Conservation (phyloP, 1,140 invertebrate species). For the Hycleus cichorii region DNA sequence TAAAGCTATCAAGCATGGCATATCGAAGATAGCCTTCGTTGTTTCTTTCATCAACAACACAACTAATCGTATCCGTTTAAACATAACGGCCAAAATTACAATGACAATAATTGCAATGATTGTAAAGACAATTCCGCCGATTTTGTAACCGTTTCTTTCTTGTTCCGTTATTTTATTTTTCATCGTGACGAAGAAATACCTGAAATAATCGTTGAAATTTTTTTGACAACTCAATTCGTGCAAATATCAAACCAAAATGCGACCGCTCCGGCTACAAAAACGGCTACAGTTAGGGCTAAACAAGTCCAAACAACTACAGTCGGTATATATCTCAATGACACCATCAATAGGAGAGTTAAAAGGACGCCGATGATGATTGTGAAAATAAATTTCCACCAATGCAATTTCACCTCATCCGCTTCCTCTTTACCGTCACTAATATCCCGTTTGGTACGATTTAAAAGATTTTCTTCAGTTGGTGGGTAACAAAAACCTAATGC, state of each 20-base stretch:
- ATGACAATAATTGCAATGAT: neutral
- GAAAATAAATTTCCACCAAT: neutral
- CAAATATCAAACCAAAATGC: neutral
- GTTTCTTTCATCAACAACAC: slow-evolving; percentile 13
- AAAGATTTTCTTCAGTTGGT: neutral
- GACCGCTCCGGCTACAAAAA: neutral
- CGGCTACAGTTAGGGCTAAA: neutral
- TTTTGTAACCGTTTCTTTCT: no score
- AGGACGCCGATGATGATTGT: neutral
- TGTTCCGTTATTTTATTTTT: neutral
- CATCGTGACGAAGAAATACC: neutral
- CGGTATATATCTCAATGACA: neutral
- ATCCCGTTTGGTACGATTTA: neutral
- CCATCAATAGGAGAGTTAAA: neutral
- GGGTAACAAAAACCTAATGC: no score
- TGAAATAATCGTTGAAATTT: neutral
- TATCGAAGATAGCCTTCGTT: slow-evolving; percentile 10
- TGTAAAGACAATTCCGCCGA: neutral
- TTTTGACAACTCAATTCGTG: neutral
- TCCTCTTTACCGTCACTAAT: neutral
- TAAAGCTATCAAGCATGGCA: slow-evolving; percentile 8
- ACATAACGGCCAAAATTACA: neutral
- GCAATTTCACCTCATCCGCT: neutral
- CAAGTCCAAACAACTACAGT: neutral
- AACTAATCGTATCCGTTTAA: slow-evolving; percentile 9